Percentiles rank a stretch among this genome's conserved stretches.
Conservation (phyloP, 92 coral and sea anemone genomes). For the Heteractis magnifica region DNA sequence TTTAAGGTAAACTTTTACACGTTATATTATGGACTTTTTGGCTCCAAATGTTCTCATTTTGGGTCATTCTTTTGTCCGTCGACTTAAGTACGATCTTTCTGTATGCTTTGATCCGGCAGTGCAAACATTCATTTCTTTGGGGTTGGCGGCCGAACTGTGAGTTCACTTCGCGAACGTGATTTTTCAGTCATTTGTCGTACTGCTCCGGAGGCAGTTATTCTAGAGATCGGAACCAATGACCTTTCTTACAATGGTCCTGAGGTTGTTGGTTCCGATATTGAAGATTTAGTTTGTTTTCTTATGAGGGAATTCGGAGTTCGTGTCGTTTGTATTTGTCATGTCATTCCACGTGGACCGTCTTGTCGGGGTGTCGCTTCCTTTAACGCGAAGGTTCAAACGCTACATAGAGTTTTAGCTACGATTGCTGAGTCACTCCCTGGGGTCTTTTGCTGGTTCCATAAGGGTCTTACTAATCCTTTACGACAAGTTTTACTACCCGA, state of each 20-base stretch:
- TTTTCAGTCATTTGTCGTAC: too few species aligned
- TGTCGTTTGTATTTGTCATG: background rate
- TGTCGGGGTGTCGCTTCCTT: background rate
- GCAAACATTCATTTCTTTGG: too few species aligned
- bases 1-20: conserved; percentile 11
- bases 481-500: conserved; percentile 13
- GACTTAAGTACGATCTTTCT: conserved; percentile 2
- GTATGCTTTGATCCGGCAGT: background rate
- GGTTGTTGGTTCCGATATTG: too few species aligned
- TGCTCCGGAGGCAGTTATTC: too few species aligned
- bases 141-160: too few species aligned
- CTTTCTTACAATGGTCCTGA: too few species aligned
- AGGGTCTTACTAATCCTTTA: conserved; percentile 6
- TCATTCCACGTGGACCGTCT: conserved; percentile 8
- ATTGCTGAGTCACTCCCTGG: background rate
- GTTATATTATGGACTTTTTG: background rate
- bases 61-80: conserved; percentile 13
- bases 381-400: conserved; percentile 3
- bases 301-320: background rate
- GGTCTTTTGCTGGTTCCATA: conserved; percentile 9
- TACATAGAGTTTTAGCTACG: background rate
- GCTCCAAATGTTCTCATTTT: conserved; percentile 8
- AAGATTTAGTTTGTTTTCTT: background rate
- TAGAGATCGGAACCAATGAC: too few species aligned
- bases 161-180: too few species aligned